These are phyloP conservation scores for Lichenostomus cassidix DNA, from an alignment of 2,113 vertebrate species.

Conservation along the genomic window DNA sequence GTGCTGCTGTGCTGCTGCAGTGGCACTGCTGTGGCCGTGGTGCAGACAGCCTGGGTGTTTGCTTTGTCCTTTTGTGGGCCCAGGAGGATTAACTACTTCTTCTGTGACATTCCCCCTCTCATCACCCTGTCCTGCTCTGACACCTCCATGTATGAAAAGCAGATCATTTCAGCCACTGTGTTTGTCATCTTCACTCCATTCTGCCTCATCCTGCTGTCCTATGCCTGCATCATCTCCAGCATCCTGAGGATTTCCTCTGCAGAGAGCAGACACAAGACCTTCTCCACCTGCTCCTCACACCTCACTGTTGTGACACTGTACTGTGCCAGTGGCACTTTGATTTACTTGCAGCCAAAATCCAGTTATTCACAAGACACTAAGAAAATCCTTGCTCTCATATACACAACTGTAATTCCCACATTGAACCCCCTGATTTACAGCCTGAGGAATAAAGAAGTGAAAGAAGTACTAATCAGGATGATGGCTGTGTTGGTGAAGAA, in stretches of 20 bases:
- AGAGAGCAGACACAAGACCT: neutral
- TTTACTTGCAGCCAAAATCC: neutral
- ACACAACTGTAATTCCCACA: conserved; percentile 22
- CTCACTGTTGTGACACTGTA: neutral
- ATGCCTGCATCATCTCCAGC: neutral
- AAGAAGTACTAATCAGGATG: neutral
- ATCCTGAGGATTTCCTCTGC: conserved; percentile 6
- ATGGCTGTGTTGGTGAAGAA: neutral
- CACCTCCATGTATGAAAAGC: neutral
- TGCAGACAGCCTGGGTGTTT: conserved; percentile 23
- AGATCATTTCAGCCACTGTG: neutral
- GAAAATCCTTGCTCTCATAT: conserved; percentile 43
- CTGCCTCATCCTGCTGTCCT: neutral
- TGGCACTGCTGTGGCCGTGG: neutral
- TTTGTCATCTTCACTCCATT: conserved; percentile 10
- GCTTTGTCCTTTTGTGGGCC: neutral
- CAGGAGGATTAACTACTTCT: neutral
- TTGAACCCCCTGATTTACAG: neutral
- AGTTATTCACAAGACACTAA: neutral
- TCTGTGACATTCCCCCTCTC: neutral
- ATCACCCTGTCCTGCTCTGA: neutral
- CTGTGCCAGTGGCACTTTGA: neutral
- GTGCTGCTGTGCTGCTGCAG: neutral
- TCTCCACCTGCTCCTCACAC: conserved; percentile 42
- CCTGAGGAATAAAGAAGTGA: conserved; percentile 43